Evolutionary conservation across 2,888 invertebrate genomes (phyloP).

Genomic region (Tachina lurida): DNA sequence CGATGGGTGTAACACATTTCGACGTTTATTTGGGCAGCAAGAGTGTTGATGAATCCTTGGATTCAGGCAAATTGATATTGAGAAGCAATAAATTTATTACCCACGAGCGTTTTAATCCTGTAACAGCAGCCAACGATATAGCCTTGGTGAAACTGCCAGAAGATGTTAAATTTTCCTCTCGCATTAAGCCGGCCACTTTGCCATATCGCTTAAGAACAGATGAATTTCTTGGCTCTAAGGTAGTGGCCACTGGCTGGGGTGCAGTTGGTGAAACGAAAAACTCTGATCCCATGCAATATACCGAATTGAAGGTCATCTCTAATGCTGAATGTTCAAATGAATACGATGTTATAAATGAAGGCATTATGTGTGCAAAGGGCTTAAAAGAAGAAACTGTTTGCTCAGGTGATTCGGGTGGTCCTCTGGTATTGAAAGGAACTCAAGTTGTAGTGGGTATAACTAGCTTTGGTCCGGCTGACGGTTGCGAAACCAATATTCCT

Average conservation of each 20-base stretch:
- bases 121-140: conserved; percentile 81
- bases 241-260: conserved; percentile 82
- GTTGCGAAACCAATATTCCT: conserved; percentile 80
- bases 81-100: conserved; percentile 79
- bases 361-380: conserved; percentile 81
- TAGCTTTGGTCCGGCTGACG: conserved; percentile 81
- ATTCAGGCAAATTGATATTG: conserved; percentile 77
- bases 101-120: conserved; percentile 79
- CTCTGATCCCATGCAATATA: conserved; percentile 80
- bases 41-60: conserved; percentile 77
- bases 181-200: conserved; percentile 79
- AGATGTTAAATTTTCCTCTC: conserved; percentile 76
- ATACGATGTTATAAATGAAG: conserved; percentile 79
- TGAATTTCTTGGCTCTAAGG: conserved; percentile 77
- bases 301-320: conserved; percentile 80
- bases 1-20: conserved; percentile 79
- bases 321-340: conserved; percentile 79
- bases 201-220: conserved; percentile 74
- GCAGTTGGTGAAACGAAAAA: conserved; percentile 76
- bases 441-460: conserved; percentile 80
- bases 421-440: conserved; percentile 79
- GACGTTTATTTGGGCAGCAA: conserved; percentile 81
- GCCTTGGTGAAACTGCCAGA: conserved; percentile 80
- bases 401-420: conserved; percentile 82
- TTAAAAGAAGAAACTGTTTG: conserved; percentile 80